These are phyloP conservation scores for Myotis myotis DNA, from an alignment of 2,797 vertebrate genomes.

Conservation along the genomic window DNA sequence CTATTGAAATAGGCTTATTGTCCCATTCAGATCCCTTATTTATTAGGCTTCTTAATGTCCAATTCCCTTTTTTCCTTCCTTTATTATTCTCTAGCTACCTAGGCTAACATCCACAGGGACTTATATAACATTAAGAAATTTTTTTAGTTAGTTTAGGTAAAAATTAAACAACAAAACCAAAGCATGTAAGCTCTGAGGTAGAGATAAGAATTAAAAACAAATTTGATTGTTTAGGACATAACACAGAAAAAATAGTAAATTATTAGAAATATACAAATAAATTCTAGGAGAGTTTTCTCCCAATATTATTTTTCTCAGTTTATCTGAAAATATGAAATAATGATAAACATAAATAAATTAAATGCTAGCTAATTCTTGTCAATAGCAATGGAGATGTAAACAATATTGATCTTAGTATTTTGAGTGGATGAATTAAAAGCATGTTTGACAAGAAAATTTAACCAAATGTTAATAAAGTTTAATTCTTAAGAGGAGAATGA, in stretches of 20 bases:
- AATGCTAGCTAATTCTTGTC: background rate
- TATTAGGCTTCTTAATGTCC: background rate
- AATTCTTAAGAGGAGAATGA: background rate
- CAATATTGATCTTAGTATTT: background rate
- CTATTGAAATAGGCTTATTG: background rate
- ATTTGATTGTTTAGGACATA: background rate
- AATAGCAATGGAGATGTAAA: background rate
- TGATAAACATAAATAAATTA: background rate
- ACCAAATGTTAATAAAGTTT: background rate
- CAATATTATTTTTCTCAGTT: background rate
- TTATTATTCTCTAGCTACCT: background rate
- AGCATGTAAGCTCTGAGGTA: background rate
- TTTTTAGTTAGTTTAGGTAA: background rate
- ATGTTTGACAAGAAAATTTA: background rate
- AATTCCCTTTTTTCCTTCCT: background rate
- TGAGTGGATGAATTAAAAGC: background rate
- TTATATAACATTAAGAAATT: background rate
- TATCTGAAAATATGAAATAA: background rate
- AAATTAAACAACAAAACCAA: background rate
- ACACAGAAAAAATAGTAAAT: background rate
- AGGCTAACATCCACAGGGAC: background rate
- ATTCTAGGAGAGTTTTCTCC: background rate
- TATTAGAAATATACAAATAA: background rate
- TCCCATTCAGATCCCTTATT: background rate
- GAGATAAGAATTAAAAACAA: background rate